Evolutionary conservation across 1,140 invertebrate genomes (phyloP).

Genomic region (Fopius arisanus): DNA sequence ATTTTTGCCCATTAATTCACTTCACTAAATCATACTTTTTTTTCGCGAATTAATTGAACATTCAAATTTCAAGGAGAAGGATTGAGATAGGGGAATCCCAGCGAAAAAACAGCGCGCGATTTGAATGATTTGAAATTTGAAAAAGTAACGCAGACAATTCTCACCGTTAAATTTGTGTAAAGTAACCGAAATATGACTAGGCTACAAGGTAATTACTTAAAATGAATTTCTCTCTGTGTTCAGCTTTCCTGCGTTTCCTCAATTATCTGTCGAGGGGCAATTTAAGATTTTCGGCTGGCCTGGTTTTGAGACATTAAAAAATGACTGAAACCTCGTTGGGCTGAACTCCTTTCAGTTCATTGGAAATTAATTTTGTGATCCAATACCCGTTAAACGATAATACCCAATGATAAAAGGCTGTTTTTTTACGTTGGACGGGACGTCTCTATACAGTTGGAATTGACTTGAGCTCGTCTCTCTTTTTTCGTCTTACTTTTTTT

Average conservation of each 20-base stretch:
- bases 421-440: neutral
- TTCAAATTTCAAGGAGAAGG: too few relatives aligned
- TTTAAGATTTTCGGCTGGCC: neutral
- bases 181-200: too few relatives aligned
- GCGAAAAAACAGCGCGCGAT: too few relatives aligned
- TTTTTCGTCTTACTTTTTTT: neutral
- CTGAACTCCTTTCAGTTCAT: neutral
- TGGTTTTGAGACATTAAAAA: neutral
- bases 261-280: neutral
- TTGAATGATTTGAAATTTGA: too few relatives aligned
- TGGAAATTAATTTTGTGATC: neutral
- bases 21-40: too few relatives aligned
- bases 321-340: neutral
- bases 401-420: neutral
- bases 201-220: too few relatives aligned
- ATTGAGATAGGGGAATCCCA: too few relatives aligned
- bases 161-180: too few relatives aligned
- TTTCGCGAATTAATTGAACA: too few relatives aligned
- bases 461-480: neutral
- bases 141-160: too few relatives aligned
- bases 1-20: too few relatives aligned
- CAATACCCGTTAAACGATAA: neutral
- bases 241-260: neutral
- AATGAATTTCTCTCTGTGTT: too few relatives aligned
- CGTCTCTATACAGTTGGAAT: neutral